phyloP scores from a whole-genome alignment of 2,797 vertebrate species.

The Manis javanica region DNA sequence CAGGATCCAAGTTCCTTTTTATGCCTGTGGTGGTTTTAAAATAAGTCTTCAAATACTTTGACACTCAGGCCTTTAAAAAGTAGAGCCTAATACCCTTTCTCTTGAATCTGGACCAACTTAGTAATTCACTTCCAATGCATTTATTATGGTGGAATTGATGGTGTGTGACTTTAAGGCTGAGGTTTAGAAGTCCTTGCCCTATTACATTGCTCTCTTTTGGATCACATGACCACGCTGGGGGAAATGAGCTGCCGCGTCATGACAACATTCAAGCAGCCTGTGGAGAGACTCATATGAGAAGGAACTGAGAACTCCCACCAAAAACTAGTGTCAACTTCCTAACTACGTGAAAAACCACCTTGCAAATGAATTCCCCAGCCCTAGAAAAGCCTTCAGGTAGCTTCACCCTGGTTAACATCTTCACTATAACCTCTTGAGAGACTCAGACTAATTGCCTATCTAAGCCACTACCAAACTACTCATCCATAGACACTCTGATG shows the following conservation, averaged over 20 bases:
- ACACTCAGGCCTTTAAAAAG: background rate
- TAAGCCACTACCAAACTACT: background rate
- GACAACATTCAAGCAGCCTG: background rate
- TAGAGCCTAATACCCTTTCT: background rate
- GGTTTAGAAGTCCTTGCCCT: background rate
- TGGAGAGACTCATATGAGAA: background rate
- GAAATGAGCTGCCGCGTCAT: background rate
- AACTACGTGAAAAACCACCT: background rate
- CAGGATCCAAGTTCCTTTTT: background rate
- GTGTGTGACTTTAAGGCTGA: background rate
- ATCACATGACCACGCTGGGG: background rate
- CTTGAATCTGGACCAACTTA: background rate
- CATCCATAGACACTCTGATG: background rate
- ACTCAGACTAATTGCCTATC: background rate
- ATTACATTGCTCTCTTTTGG: background rate
- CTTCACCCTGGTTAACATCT: background rate
- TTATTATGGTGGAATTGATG: background rate
- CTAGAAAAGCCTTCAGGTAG: background rate
- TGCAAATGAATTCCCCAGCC: background rate
- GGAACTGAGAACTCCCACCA: background rate
- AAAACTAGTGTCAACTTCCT: background rate
- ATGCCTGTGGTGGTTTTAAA: background rate
- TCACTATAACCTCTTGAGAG: background rate
- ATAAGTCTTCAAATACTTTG: background rate
- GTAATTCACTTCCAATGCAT: background rate